Percentiles rank a stretch among this genome's conserved stretches.
phyloP scores from a whole-genome alignment of 2,888 invertebrate species.

The Rhamnusium bicolor region DNA sequence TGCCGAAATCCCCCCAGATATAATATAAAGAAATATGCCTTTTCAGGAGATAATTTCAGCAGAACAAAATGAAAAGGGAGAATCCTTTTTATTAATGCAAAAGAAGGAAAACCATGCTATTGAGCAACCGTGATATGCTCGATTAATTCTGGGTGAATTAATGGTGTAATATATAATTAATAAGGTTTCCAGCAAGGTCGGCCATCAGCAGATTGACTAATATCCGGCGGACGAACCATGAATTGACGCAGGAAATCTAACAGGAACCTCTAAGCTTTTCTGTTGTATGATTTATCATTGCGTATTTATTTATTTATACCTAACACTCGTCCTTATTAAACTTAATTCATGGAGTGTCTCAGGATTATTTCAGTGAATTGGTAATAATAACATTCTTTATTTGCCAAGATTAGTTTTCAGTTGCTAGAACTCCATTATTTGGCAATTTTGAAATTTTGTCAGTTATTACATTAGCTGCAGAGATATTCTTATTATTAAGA shows the following conservation, averaged over 20 bases:
- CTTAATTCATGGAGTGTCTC: too few relatives aligned
- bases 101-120: neutral
- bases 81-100: slow-evolving; percentile 9
- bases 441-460: too few relatives aligned
- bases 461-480: too few relatives aligned
- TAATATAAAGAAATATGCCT: neutral
- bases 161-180: slow-evolving; percentile 28
- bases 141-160: slow-evolving; percentile 21
- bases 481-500: too few relatives aligned
- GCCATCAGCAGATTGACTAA: slow-evolving; percentile 18
- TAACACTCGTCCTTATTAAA: neutral
- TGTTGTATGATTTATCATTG: neutral
- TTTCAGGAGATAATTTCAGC: neutral
- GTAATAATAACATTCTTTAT: too few relatives aligned
- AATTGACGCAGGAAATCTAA: slow-evolving; percentile 1
- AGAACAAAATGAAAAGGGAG: neutral
- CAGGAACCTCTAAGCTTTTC: neutral
- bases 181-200: slow-evolving; percentile 9
- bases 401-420: too few relatives aligned
- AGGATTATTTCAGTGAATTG: too few relatives aligned
- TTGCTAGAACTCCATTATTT: too few relatives aligned
- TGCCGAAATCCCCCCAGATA: neutral
- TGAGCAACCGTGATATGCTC: neutral
- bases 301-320: neutral
- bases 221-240: slow-evolving; percentile 12